These are phyloP conservation scores for Tenthredo scrophulariae DNA, from an alignment of 2,888 invertebrate genomes.

Conservation along the genomic window DNA sequence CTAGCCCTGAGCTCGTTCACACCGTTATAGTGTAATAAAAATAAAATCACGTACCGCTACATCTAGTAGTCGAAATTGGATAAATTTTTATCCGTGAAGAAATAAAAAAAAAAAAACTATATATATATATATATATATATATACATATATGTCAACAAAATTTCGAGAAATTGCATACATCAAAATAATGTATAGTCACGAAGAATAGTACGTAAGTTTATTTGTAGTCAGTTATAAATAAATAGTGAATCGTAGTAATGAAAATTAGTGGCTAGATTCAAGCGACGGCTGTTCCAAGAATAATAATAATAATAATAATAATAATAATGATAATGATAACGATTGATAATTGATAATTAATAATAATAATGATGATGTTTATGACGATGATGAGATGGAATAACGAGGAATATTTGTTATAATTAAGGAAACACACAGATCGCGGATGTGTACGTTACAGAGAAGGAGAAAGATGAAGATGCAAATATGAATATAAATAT, in stretches of 20 bases:
- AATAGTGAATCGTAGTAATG: constrained; percentile 12
- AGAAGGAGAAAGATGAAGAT: not conserved
- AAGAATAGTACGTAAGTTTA: constrained; percentile 16
- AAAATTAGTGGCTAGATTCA: constrained; percentile 75
- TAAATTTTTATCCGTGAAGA: too few species aligned
- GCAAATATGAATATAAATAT: not conserved
- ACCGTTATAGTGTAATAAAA: not conserved
- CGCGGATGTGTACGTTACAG: constrained; percentile 52
- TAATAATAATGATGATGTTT: constrained; percentile 56
- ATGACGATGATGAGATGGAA: not conserved
- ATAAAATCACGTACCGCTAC: too few species aligned
- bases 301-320: constrained; percentile 55
- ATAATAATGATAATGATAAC: constrained; percentile 22
- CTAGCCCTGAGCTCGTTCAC: not conserved
- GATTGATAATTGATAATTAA: constrained; percentile 59
- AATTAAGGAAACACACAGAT: constrained; percentile 58
- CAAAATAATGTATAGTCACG: not conserved
- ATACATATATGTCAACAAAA: too few species aligned
- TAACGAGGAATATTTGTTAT: constrained; percentile 61
- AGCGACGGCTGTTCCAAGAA: constrained; percentile 76
- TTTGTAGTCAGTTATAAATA: constrained; percentile 20
- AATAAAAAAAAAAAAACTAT: too few species aligned
- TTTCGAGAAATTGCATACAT: not conserved
- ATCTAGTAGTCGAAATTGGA: too few species aligned
- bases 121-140: too few species aligned